Evolutionary conservation across 2,797 vertebrate species (phyloP), one percentile per base, ranked within the genome.

Genomic region (Buphagus erythrorhynchus): DNA sequence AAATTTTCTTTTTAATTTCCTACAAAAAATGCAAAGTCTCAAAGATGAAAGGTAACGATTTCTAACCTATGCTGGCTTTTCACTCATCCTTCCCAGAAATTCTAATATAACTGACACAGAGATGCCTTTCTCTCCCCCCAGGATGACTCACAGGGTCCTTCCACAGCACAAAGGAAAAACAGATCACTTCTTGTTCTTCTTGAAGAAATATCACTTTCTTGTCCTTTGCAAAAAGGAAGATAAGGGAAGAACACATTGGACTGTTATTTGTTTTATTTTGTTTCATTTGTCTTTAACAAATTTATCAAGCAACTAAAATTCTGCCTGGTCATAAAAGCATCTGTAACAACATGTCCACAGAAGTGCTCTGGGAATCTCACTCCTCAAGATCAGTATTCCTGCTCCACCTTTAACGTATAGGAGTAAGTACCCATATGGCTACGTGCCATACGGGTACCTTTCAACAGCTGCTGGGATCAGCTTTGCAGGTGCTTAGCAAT

Each of bases 141-240:
- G 52, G 36, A 94, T 82, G 90, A 96, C 83, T 95, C 88, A 94
- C 81, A 74, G n/a, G 17, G 63, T 90, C 52, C 63, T 86, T 95
- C 42, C 42, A 89, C 11, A 46, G 80, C 35, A 63, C 40, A 82
- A 79, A 76, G 35, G 10, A 68, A 62, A 85, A 31, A 83, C 17
- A 62, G 1, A 90, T 73, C 59, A 89, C 28, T 81, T 71, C 29
- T 88, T 88, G 73, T 72, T 88, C 82, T 93, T 85, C 46, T 42
- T 63, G 52, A 79, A 94, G 52, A 87, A 94, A 36, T n/a, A 94
- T 3, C 35, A 57, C 72, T 92, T 83, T 90, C 78, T 79, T 20
- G 12, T 87, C 73, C 40, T 88, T 90, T 91, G 75, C 28, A 42
- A 33, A 86, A 84, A 77, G 15, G 6, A 75, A 62, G 67, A 91